Evolutionary conservation across 1,140 invertebrate species (phyloP).

Genomic region (Achroia grisella): DNA sequence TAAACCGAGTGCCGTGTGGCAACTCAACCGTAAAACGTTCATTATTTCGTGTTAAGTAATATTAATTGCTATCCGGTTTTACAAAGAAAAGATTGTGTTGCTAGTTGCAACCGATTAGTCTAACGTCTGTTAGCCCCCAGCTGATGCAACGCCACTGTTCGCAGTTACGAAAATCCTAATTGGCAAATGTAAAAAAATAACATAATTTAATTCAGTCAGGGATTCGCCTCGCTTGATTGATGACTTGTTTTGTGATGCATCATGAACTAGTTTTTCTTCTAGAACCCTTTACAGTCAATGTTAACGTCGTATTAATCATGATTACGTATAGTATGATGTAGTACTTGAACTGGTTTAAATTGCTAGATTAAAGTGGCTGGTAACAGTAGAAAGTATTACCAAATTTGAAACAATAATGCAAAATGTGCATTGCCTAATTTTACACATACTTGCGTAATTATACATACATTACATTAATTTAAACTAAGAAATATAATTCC

Average conservation of each 20-base stretch:
- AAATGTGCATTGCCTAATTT: too few species aligned
- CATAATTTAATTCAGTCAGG: conserved; percentile 12
- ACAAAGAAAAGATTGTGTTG: conserved; percentile 46
- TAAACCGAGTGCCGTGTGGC: conserved; percentile 21
- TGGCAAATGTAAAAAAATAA: conserved; percentile 32
- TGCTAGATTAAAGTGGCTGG: too few species aligned
- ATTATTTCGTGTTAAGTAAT: conserved; percentile 57
- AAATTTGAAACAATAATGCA: too few species aligned
- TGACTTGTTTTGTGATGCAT: conserved; percentile 13
- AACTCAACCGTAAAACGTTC: conserved; percentile 46
- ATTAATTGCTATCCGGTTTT: conserved; percentile 52
- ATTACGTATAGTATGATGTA: background rate
- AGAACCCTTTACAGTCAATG: background rate
- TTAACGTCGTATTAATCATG: background rate
- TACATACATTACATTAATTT: too few species aligned
- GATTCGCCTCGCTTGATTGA: conserved; percentile 23
- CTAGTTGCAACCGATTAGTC: conserved; percentile 29
- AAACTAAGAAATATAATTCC: too few species aligned
- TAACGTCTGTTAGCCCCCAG: conserved; percentile 28
- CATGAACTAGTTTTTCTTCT: background rate
- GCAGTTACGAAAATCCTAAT: conserved; percentile 44
- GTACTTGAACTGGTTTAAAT: too few species aligned
- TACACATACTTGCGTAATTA: too few species aligned
- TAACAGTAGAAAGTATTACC: too few species aligned
- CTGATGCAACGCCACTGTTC: conserved; percentile 28